Percentiles rank a stretch among this genome's conserved stretches.
Evolutionary conservation across 2,797 vertebrate species (phyloP).

Genomic region (Sebastes itinus): DNA sequence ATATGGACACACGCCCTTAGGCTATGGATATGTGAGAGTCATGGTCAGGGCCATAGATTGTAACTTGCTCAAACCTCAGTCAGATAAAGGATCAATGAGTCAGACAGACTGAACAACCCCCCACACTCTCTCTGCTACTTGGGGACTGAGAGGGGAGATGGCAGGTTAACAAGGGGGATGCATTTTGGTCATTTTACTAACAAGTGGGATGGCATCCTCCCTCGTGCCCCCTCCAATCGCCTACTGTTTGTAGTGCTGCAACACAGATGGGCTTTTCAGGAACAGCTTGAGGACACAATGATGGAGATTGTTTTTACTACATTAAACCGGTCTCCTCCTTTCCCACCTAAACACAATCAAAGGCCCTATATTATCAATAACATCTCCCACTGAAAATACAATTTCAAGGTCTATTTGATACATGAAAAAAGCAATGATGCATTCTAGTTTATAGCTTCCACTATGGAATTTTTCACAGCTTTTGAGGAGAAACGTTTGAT

Average conservation of each 20-base stretch:
- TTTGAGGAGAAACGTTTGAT: slow-evolving; percentile 41
- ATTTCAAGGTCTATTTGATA: slow-evolving; percentile 76
- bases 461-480: slow-evolving; percentile 12
- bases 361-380: slow-evolving; percentile 55
- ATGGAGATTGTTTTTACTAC: slow-evolving; percentile 55
- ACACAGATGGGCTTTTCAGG: slow-evolving; percentile 54
- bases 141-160: rapidly evolving
- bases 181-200: not conserved
- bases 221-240: not conserved
- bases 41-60: not conserved
- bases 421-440: slow-evolving; percentile 51
- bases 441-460: slow-evolving; percentile 44
- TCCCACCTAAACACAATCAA: slow-evolving; percentile 62
- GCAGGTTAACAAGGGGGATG: not conserved
- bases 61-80: not conserved
- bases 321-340: slow-evolving; percentile 45
- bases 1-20: not conserved
- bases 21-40: not conserved
- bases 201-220: not conserved
- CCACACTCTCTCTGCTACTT: not conserved
- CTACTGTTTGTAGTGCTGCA: slow-evolving; percentile 8
- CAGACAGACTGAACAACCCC: not conserved
- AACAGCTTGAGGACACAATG: slow-evolving; percentile 56
- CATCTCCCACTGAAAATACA: slow-evolving; percentile 65
- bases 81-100: not conserved